A percentile compares a stretch with the other conserved stretches of the same genome.
These are phyloP conservation scores for Aldabrachelys gigantea DNA, from an alignment of 2,113 vertebrate genomes.

Conservation along the genomic window DNA sequence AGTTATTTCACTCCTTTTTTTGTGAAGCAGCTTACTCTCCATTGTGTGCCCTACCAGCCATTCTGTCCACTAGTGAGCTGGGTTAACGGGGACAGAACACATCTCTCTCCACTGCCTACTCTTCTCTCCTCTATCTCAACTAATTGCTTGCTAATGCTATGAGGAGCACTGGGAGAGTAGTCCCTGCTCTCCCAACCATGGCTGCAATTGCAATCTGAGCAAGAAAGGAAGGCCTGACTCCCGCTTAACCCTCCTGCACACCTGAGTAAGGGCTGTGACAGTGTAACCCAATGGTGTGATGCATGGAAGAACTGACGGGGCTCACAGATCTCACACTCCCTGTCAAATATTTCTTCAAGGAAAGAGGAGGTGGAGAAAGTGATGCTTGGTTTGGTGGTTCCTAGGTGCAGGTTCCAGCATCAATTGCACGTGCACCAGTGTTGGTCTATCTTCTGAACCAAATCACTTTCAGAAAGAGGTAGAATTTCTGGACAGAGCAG, in stretches of 20 bases:
- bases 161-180: background rate
- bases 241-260: background rate
- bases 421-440: background rate
- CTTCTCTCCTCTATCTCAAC: background rate
- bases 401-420: background rate
- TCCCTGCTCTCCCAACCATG: background rate
- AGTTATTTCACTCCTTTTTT: background rate
- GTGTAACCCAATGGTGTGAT: no score
- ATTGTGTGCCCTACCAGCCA: background rate
- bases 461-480: background rate
- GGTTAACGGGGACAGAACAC: background rate
- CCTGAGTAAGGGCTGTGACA: background rate
- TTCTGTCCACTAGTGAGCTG: background rate
- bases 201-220: background rate
- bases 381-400: background rate
- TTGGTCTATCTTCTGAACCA: background rate
- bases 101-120: background rate
- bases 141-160: background rate
- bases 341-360: background rate
- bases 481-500: conserved; percentile 42
- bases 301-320: background rate
- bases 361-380: accelerated
- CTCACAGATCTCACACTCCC: background rate
- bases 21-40: background rate
- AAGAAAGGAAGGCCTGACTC: background rate